These are phyloP conservation scores for Caerostris darwini DNA, from an alignment of 1,140 invertebrate species.

Conservation along the genomic window DNA sequence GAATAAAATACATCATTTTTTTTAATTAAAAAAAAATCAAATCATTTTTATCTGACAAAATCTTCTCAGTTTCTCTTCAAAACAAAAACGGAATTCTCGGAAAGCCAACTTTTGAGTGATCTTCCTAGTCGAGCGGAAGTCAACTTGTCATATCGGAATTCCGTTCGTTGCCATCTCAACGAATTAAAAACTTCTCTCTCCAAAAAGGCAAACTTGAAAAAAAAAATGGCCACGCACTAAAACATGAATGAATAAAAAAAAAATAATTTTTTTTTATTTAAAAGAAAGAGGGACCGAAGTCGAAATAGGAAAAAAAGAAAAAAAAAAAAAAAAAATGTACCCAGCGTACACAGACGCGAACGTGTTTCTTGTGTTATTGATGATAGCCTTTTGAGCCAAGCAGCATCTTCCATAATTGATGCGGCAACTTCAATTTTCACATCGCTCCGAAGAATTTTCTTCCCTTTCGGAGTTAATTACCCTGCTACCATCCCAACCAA, in stretches of 20 bases:
- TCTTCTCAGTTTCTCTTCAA: background rate
- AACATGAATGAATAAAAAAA: conserved; percentile 14
- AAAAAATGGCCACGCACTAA: background rate
- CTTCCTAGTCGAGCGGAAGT: conserved; percentile 1
- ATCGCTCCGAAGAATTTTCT: conserved; percentile 52
- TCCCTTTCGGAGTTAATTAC: conserved; percentile 55
- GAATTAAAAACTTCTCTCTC: conserved; percentile 39
- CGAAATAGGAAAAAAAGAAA: background rate
- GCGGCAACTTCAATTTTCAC: conserved; percentile 72
- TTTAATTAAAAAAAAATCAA: background rate
- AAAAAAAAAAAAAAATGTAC: background rate
- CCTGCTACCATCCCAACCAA: conserved; percentile 43
- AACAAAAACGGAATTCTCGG: background rate
- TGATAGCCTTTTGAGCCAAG: conserved; percentile 53
- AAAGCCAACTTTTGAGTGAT: conserved; percentile 12
- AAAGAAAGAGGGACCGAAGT: background rate
- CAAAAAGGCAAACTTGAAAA: background rate
- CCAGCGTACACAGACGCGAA: background rate
- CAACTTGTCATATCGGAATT: conserved; percentile 59
- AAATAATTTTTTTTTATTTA: background rate
- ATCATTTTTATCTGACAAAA: background rate
- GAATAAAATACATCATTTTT: too few relatives aligned
- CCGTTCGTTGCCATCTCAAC: conserved; percentile 13
- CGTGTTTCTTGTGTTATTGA: conserved; percentile 67
- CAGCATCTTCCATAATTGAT: conserved; percentile 68